These are phyloP conservation scores for Zosterops borbonicus DNA, from an alignment of 2,113 vertebrate genomes.

Conservation along the genomic window DNA sequence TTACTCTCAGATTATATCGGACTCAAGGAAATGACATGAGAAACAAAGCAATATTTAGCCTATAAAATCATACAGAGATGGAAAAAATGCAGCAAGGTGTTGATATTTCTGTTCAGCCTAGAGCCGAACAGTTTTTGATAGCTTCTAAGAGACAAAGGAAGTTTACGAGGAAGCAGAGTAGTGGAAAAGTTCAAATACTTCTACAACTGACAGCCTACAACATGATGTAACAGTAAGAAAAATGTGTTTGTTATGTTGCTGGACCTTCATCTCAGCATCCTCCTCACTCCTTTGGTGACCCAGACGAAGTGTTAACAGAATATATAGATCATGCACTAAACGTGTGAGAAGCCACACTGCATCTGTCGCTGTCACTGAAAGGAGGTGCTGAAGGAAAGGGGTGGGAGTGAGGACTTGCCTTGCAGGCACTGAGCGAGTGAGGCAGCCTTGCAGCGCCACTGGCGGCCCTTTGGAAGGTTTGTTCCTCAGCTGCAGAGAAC, in stretches of 20 bases:
- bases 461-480: fast-evolving
- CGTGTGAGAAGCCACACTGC: neutral
- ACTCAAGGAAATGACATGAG: neutral
- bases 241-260: constrained; percentile 15
- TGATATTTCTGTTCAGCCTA: neutral
- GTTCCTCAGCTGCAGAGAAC: neutral
- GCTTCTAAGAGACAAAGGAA: neutral
- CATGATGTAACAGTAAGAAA: neutral
- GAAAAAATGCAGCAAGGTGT: neutral
- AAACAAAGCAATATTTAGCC: neutral
- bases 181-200: constrained; percentile 1
- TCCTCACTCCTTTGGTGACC: constrained; percentile 11
- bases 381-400: neutral
- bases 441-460: fast-evolving
- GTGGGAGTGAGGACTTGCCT: neutral
- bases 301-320: constrained; percentile 30
- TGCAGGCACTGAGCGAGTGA: neutral
- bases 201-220: neutral
- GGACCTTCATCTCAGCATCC: constrained; percentile 28
- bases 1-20: neutral
- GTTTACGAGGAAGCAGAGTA: neutral
- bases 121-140: neutral
- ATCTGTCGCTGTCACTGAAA: neutral
- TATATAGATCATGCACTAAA: neutral
- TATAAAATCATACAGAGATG: neutral